Percentiles rank a stretch among this genome's conserved stretches.
Evolutionary conservation across 2,113 vertebrate species (phyloP).

Genomic region (Hirundichthys speculiger): DNA sequence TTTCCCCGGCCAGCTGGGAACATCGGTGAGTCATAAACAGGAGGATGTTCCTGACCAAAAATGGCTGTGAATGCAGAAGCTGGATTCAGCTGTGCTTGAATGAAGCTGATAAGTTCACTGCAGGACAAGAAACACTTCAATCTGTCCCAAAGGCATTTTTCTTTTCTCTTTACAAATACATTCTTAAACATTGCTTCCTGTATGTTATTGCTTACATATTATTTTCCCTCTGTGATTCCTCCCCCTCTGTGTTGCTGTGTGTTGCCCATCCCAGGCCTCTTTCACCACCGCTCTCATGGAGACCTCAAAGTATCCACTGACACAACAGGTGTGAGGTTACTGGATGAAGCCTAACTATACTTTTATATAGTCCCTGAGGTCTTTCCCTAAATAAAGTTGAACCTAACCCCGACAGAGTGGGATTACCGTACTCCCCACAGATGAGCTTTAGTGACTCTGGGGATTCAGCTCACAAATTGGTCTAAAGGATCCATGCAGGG

Average conservation of each 20-base stretch:
- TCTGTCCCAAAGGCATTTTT: no score
- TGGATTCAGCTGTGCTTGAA: slow-evolving; percentile 22
- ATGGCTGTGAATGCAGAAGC: slow-evolving; percentile 64
- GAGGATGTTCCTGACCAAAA: slow-evolving; percentile 75
- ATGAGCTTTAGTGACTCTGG: slow-evolving; percentile 27
- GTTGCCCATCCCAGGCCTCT: slow-evolving; percentile 40
- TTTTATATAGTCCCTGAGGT: slow-evolving; percentile 56
- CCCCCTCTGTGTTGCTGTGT: background rate
- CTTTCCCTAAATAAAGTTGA: slow-evolving; percentile 62
- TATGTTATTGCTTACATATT: background rate
- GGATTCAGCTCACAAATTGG: slow-evolving; percentile 11
- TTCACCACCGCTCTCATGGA: slow-evolving; percentile 52
- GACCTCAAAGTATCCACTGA: slow-evolving; percentile 28
- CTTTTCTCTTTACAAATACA: no score
- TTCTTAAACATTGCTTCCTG: background rate
- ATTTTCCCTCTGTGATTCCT: background rate
- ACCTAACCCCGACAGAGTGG: slow-evolving; percentile 22
- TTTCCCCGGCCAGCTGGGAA: slow-evolving; percentile 56
- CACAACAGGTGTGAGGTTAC: slow-evolving; percentile 71
- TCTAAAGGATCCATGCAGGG: slow-evolving; percentile 1
- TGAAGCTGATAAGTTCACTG: background rate
- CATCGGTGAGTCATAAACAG: slow-evolving; percentile 26
- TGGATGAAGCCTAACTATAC: slow-evolving; percentile 37
- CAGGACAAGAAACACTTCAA: slow-evolving; percentile 1
- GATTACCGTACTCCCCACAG: slow-evolving; percentile 36